phyloP scores from a whole-genome alignment of 2,888 invertebrate species.

The Sympetrum striolatum region DNA sequence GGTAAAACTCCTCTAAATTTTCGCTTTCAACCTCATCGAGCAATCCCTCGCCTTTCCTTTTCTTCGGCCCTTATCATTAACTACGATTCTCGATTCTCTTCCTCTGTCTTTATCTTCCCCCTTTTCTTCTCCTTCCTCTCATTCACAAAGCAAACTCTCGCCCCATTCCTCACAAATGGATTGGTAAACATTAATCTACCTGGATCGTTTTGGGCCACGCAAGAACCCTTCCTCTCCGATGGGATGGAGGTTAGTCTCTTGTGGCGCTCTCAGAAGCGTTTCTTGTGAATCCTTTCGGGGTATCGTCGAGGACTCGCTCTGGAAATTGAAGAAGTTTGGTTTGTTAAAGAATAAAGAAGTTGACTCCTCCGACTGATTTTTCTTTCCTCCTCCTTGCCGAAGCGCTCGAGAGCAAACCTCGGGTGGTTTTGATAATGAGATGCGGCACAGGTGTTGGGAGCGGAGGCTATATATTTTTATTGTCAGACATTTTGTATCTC shows the following conservation, averaged over 20 bases:
- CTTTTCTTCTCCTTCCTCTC: not conserved
- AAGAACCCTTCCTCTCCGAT: not conserved
- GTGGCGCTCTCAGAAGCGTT: not conserved
- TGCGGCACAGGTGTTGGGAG: not conserved
- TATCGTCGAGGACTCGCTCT: not conserved
- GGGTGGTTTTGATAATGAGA: slow-evolving; percentile 9
- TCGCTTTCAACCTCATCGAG: not conserved
- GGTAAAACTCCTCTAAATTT: not conserved
- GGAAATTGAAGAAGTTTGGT: slow-evolving; percentile 13
- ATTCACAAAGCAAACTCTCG: not conserved
- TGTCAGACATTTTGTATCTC: not conserved
- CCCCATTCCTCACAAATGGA: slow-evolving; percentile 34
- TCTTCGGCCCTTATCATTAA: not conserved
- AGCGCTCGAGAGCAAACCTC: not conserved
- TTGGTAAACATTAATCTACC: slow-evolving; percentile 42
- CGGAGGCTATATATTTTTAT: not conserved
- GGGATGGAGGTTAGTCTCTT: slow-evolving; percentile 36
- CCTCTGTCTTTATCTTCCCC: not conserved
- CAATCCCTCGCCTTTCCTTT: not conserved
- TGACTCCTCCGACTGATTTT: not conserved
- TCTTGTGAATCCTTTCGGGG: slow-evolving; percentile 20
- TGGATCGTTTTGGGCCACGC: slow-evolving; percentile 24
- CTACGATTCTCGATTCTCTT: not conserved
- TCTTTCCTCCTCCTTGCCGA: not conserved
- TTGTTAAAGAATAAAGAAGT: slow-evolving; percentile 4